Evolutionary conservation across 2,888 invertebrate genomes (phyloP).

Genomic region (Chalcosyrphus nemorum): DNA sequence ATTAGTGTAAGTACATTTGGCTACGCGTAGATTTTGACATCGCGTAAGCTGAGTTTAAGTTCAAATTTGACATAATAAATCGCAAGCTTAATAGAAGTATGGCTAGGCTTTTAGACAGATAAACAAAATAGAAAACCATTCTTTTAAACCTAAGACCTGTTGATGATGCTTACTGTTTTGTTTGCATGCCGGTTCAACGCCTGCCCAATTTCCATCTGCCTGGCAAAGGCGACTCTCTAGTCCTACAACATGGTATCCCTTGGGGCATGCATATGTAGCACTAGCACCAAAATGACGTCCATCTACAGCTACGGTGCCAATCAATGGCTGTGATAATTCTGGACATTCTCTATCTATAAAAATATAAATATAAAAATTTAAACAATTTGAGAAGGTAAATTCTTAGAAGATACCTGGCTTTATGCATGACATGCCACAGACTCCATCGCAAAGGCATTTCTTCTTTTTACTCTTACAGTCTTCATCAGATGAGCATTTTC

Average conservation of each 20-base stretch:
- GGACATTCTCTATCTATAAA: slow-evolving; percentile 92
- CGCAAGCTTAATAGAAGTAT: too few relatives aligned
- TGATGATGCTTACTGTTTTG: slow-evolving; percentile 90
- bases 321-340: slow-evolving; percentile 88
- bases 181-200: slow-evolving; percentile 91
- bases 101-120: too few relatives aligned
- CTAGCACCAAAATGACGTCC: slow-evolving; percentile 91
- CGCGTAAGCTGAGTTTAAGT: too few relatives aligned
- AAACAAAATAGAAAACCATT: too few relatives aligned
- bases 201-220: slow-evolving; percentile 96
- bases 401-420: slow-evolving; percentile 90
- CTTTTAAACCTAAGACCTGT: too few relatives aligned
- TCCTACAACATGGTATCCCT: slow-evolving; percentile 94
- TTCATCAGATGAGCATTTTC: slow-evolving; percentile 96
- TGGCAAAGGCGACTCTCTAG: slow-evolving; percentile 93
- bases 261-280: slow-evolving; percentile 93
- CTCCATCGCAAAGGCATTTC: slow-evolving; percentile 97
- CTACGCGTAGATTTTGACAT: too few relatives aligned
- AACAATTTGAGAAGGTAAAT: background rate
- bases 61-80: too few relatives aligned
- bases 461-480: slow-evolving; percentile 99
- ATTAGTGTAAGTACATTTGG: too few relatives aligned
- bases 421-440: slow-evolving; percentile 98
- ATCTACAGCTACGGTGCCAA: slow-evolving; percentile 89
- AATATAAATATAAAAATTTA: background rate